Evolutionary conservation across 2,113 vertebrate species (phyloP), one percentile per base, ranked within the genome.

Genomic region (Lampris incognitus): DNA sequence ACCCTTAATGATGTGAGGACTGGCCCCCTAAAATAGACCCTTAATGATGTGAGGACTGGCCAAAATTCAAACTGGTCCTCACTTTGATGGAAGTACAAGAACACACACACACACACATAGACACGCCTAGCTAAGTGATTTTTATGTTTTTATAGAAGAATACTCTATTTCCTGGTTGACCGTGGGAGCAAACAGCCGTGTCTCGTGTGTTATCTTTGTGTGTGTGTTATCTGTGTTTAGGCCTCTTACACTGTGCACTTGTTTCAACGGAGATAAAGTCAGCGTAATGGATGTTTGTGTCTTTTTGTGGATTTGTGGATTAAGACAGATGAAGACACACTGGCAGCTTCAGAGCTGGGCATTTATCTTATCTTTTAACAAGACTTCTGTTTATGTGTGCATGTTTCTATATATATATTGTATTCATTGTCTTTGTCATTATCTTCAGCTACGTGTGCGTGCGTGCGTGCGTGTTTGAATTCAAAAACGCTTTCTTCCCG

Each of bases 161-260:
- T 24, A 24, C 24, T 24, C 24, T 24, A 39, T 68, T 40, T 41
- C 48, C 44, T 58, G 49, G 40, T 49, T 48, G 54, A 74, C 72
- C 72, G 78, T 73, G 50, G 81, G 63, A 86, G 76, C 79, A 8
- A 57, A 78, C 66, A 37, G 63, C 71, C 62, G 61, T 62, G 58
- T 39, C 46, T 60, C 36, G 6, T 48, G 72, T 73, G 69, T 68
- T 85, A 78, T 85, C 81, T 83, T 40, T 60, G 63, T 80, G 68
- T 72, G 48, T 61, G 7, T 64, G 63, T 44, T 83, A 40, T 59
- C 37, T 55, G 39, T 57, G 66, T 69, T 36, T 69, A n/a, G 42
- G 41, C 41, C 9, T 5, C 9, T 71, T 54, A 44, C 72, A 62
- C 39, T 24, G 38, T 74, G 44, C 74, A 76, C 73, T 77, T 63